These are phyloP conservation scores for Cyprinodon brontotheroides DNA, from an alignment of 2,113 vertebrate species.

Conservation along the genomic window DNA sequence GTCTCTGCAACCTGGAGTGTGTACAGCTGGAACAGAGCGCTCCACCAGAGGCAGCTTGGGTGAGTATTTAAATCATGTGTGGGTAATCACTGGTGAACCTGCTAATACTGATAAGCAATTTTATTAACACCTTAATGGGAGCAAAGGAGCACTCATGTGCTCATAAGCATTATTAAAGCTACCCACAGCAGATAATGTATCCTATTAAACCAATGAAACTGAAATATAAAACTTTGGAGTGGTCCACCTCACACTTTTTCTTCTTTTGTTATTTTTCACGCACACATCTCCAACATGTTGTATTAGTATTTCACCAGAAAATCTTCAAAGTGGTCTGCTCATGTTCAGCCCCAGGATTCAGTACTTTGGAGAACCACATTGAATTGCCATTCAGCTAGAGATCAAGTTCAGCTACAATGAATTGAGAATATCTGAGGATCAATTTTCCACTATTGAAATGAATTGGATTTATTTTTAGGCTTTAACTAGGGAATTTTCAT, in stretches of 20 bases:
- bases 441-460: too few relatives aligned
- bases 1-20: constrained; percentile 29
- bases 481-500: too few relatives aligned
- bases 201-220: not conserved
- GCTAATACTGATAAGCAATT: constrained; percentile 16
- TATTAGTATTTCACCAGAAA: not conserved
- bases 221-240: not conserved
- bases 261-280: not conserved
- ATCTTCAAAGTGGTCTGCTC: not conserved
- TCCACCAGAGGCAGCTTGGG: constrained; percentile 5
- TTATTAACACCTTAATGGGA: constrained; percentile 23
- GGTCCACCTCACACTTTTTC: not conserved
- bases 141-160: not conserved
- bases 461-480: too few relatives aligned
- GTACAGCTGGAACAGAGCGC: constrained; percentile 4
- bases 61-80: constrained; percentile 44
- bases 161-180: not conserved
- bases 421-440: too few relatives aligned
- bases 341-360: too few relatives aligned
- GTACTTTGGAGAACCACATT: too few relatives aligned
- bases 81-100: constrained; percentile 13
- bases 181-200: not conserved
- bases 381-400: too few relatives aligned
- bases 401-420: not conserved
- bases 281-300: not conserved